Conservation (phyloP, 2,113 vertebrate genomes). For the Bujurquina vittata region DNA sequence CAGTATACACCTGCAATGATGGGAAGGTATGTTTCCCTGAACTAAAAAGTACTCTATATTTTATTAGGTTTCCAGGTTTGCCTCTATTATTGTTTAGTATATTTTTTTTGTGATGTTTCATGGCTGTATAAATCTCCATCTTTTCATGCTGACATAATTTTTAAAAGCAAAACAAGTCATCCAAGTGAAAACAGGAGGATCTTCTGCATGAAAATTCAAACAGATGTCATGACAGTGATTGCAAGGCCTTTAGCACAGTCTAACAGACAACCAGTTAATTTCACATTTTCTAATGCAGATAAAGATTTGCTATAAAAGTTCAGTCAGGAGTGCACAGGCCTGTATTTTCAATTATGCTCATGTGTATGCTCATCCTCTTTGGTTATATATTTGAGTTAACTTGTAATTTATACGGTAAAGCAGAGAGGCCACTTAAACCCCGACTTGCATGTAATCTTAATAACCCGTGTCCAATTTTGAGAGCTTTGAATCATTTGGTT, state of each 20-base stretch:
- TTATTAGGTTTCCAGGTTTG: neutral
- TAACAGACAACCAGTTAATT: neutral
- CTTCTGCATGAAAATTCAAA: neutral
- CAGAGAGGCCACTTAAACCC: neutral
- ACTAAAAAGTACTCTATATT: neutral
- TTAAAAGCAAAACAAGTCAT: neutral
- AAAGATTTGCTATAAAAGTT: neutral
- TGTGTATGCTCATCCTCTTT: neutral
- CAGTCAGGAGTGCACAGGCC: neutral
- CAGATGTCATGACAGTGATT: neutral
- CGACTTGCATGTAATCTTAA: neutral
- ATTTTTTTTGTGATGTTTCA: neutral
- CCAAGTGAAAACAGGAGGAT: neutral
- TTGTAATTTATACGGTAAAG: neutral
- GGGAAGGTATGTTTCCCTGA: slow-evolving; percentile 77
- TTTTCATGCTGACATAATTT: neutral
- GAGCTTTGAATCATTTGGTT: slow-evolving; percentile 1
- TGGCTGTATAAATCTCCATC: neutral
- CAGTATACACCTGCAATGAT: slow-evolving; percentile 85
- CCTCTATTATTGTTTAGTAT: neutral
- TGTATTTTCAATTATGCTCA: neutral
- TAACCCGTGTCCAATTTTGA: slow-evolving; percentile 3
- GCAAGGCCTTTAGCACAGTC: neutral
- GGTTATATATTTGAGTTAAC: neutral
- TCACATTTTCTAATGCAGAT: neutral